phyloP scores from a whole-genome alignment of 2,888 invertebrate species.

The Drosophila quasianomalipes region DNA sequence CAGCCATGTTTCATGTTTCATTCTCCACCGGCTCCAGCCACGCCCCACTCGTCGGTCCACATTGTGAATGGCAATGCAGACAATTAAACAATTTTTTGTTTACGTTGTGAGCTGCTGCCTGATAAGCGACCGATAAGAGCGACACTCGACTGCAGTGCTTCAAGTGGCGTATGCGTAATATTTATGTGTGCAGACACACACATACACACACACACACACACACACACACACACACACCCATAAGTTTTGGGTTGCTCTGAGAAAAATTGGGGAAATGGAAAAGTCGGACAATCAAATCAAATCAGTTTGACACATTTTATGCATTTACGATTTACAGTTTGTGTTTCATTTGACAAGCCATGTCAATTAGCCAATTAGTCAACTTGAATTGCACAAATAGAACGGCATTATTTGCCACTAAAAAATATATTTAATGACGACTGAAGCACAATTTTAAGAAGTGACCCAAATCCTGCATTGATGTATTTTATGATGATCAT shows the following conservation, averaged over 20 bases:
- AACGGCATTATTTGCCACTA: neutral
- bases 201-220: neutral
- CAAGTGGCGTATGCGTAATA: constrained; percentile 61
- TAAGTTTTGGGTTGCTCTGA: neutral
- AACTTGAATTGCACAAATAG: constrained; percentile 8
- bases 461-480: neutral
- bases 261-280: neutral
- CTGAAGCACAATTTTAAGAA: neutral
- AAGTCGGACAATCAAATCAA: constrained; percentile 53
- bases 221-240: neutral
- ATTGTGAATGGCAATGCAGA: constrained; percentile 40
- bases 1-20: neutral
- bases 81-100: constrained; percentile 54
- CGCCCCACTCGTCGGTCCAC: neutral
- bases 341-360: neutral
- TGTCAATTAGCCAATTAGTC: constrained; percentile 25
- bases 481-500: neutral
- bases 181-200: constrained; percentile 21
- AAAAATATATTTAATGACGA: neutral
- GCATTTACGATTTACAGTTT: constrained; percentile 24
- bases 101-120: constrained; percentile 30
- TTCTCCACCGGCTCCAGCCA: neutral
- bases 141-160: constrained; percentile 31
- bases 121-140: constrained; percentile 56
- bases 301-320: constrained; percentile 66